phyloP scores from a whole-genome alignment of 2,113 vertebrate species.

The Bombycilla garrulus region DNA sequence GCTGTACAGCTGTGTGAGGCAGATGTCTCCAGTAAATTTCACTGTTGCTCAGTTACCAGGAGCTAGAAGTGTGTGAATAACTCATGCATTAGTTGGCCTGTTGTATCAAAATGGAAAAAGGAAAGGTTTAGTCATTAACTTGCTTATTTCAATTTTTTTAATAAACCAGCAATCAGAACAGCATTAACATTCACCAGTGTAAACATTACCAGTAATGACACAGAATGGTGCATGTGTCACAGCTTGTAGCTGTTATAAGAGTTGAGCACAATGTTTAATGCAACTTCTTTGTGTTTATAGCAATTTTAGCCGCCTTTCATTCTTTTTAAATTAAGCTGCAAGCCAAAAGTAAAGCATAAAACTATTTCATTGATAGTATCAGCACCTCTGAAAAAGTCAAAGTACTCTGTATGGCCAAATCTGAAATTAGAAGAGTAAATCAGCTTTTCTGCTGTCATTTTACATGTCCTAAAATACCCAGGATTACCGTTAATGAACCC shows the following conservation, averaged over 20 bases:
- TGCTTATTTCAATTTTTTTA: neutral
- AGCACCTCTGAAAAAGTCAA: neutral
- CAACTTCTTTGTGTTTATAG: neutral
- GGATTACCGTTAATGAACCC: neutral
- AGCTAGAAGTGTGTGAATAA: neutral
- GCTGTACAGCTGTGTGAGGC: neutral
- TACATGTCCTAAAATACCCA: neutral
- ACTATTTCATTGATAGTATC: neutral
- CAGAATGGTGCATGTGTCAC: neutral
- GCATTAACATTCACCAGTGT: neutral
- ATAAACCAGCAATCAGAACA: neutral
- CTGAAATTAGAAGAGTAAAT: neutral
- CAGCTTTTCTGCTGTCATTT: neutral
- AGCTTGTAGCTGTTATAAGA: neutral
- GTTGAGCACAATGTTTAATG: neutral
- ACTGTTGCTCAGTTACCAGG: neutral
- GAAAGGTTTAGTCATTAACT: neutral
- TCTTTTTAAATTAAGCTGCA: neutral
- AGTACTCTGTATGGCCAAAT: neutral
- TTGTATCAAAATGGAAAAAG: neutral
- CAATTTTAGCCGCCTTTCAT: neutral
- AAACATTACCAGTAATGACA: neutral
- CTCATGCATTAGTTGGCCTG: neutral
- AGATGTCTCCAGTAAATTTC: neutral
- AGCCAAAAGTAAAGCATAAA: neutral